phyloP scores from a whole-genome alignment of 2,113 vertebrate species.

The Phalacrocorax pelagicus region DNA sequence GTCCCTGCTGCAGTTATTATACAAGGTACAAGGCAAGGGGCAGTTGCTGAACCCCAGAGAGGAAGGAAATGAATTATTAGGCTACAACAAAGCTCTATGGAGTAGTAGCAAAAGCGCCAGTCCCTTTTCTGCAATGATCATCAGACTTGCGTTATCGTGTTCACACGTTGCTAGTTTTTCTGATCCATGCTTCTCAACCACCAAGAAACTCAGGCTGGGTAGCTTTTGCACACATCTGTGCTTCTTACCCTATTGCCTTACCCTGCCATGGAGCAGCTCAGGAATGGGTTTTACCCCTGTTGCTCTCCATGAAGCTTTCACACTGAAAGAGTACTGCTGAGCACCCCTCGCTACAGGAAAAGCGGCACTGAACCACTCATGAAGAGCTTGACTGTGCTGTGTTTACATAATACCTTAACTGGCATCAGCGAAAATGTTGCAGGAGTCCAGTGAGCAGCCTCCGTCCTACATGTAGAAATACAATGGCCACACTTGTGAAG shows the following conservation, averaged over 20 bases:
- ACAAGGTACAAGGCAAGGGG: background rate
- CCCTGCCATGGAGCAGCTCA: background rate
- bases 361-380: background rate
- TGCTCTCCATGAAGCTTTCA: background rate
- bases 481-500: background rate
- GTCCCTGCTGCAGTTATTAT: background rate
- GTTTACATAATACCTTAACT: background rate
- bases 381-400: background rate
- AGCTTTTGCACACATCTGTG: background rate
- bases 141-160: background rate
- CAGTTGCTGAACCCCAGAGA: background rate
- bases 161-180: background rate
- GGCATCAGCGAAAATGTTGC: background rate
- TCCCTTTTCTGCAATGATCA: background rate
- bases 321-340: background rate
- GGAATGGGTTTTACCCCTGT: background rate
- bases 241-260: background rate
- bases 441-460: background rate
- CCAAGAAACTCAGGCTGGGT: background rate
- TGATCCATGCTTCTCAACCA: background rate
- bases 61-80: background rate
- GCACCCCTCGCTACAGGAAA: background rate
- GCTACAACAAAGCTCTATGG: background rate
- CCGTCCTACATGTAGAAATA: background rate
- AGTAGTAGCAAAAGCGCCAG: background rate